Evolutionary conservation across 2,888 invertebrate genomes (phyloP).

Genomic region (Sylvicola cinctus): DNA sequence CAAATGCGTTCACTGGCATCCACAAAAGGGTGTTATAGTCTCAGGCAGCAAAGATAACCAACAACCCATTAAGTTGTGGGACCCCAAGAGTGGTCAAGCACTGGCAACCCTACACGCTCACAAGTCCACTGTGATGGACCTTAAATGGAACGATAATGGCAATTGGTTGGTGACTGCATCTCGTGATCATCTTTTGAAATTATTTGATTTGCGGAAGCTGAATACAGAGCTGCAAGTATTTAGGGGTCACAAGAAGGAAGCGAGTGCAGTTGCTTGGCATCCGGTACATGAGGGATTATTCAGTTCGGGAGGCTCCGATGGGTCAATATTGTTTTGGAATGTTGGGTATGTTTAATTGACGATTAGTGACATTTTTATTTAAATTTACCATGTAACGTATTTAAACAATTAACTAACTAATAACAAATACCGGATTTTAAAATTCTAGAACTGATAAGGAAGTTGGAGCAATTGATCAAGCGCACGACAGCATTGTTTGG

Average conservation of each 20-base stretch:
- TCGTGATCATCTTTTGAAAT: slow-evolving; percentile 86
- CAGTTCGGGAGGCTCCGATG: slow-evolving; percentile 96
- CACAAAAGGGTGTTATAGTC: slow-evolving; percentile 87
- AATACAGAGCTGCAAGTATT: slow-evolving; percentile 92
- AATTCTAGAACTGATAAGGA: slow-evolving; percentile 74
- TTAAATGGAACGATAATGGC: slow-evolving; percentile 98
- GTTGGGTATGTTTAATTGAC: slow-evolving; percentile 40
- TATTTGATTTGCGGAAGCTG: slow-evolving; percentile 93
- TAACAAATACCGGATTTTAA: too few species aligned
- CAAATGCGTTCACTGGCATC: slow-evolving; percentile 99
- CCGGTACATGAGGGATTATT: slow-evolving; percentile 94
- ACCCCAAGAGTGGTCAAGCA: slow-evolving; percentile 89
- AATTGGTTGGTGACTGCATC: slow-evolving; percentile 99
- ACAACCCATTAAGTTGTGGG: slow-evolving; percentile 98
- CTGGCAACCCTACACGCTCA: slow-evolving; percentile 95
- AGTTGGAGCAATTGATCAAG: slow-evolving; percentile 93
- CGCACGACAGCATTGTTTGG: slow-evolving; percentile 99
- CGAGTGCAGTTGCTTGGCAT: slow-evolving; percentile 94
- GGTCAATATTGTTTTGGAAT: slow-evolving; percentile 96
- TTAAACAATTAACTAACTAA: neutral
- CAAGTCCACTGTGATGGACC: slow-evolving; percentile 98
- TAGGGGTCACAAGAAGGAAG: slow-evolving; percentile 98
- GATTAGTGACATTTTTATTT: too few species aligned
- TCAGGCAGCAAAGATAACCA: slow-evolving; percentile 99
- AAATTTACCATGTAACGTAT: neutral